phyloP scores from a whole-genome alignment of 2,888 invertebrate genomes.

The Cyaniris semiargus region DNA sequence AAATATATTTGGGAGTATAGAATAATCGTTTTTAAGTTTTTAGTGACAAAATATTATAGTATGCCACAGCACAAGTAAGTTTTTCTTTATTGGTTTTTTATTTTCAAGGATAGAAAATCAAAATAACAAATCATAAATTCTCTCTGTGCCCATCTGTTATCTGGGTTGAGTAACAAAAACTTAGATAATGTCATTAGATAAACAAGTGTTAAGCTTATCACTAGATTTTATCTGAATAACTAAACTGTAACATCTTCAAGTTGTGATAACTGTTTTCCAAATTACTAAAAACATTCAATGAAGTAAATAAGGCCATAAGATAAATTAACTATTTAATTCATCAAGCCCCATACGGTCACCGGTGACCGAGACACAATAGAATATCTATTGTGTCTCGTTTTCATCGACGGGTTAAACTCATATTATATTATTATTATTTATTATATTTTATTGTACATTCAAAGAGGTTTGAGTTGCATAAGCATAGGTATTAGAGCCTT shows the following conservation, averaged over 20 bases:
- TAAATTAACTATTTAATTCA: no score
- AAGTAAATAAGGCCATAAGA: background rate
- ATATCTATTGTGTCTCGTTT: no score
- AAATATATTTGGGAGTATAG: no score
- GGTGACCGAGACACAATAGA: no score
- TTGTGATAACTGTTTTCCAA: background rate
- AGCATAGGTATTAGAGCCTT: background rate
- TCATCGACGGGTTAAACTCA: no score
- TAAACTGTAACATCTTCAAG: background rate
- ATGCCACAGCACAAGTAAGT: no score
- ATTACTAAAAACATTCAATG: background rate
- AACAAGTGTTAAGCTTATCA: slow-evolving; percentile 28
- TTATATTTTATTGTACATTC: no score
- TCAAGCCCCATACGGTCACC: no score
- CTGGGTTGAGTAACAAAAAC: slow-evolving; percentile 25
- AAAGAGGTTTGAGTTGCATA: background rate
- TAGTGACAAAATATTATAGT: no score
- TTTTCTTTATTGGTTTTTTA: no score
- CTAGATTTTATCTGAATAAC: background rate
- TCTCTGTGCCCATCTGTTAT: slow-evolving; percentile 17
- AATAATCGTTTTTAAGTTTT: no score
- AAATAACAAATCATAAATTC: background rate
- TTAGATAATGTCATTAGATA: slow-evolving; percentile 35
- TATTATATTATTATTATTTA: background rate
- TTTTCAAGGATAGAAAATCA: no score